phyloP scores from a whole-genome alignment of 2,113 vertebrate genomes.

The Perccottus glenii region DNA sequence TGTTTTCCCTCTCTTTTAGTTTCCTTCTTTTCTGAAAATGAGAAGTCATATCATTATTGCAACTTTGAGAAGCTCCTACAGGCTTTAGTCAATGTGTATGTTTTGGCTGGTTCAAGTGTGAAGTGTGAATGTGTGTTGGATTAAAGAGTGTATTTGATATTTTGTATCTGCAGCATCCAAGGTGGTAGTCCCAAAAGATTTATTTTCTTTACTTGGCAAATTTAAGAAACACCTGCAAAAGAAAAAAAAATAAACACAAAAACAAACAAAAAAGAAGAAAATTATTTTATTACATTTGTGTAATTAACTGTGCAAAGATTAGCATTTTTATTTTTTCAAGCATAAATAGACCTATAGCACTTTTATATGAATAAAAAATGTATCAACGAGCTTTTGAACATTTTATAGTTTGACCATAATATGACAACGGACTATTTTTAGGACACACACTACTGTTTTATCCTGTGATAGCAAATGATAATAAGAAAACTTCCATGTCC shows the following conservation, averaged over 20 bases:
- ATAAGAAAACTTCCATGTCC: constrained; percentile 31
- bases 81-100: constrained; percentile 69
- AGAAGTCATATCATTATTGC: constrained; percentile 74
- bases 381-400: constrained; percentile 30
- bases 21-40: constrained; percentile 64
- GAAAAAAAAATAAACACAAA: constrained; percentile 48
- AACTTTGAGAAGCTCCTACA: constrained; percentile 80
- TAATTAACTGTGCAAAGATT: constrained; percentile 74
- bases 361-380: constrained; percentile 49
- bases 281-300: constrained; percentile 60
- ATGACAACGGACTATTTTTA: constrained; percentile 27
- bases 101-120: constrained; percentile 56
- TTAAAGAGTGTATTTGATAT: constrained; percentile 79
- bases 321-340: constrained; percentile 70
- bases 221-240: constrained; percentile 69
- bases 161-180: constrained; percentile 73
- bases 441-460: not conserved
- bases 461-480: constrained; percentile 5
- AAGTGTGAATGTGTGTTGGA: constrained; percentile 57
- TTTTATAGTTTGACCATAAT: constrained; percentile 44
- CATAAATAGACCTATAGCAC: constrained; percentile 41
- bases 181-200: constrained; percentile 74
- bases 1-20: constrained; percentile 59
- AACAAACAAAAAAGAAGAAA: constrained; percentile 67
- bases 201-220: constrained; percentile 59